Base-by-base conservation (phyloP, 2,888 invertebrate species). In the Galeruca laticollis region DNA sequence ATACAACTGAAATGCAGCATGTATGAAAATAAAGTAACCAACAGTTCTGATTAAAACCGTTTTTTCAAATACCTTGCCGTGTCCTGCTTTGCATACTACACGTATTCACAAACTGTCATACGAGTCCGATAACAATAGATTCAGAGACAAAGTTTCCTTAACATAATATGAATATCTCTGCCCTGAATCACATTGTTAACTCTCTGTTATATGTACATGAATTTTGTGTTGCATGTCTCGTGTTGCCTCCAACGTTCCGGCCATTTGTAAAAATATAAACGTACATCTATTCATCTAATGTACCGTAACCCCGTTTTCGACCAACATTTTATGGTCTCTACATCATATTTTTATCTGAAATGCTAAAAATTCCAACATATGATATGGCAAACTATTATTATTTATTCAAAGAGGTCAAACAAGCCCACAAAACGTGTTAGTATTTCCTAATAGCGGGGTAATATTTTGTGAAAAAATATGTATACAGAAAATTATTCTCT, bases 341-440 rank as follows among this genome's bases (percentile, higher is more conserved):
- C 37, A 59, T 65, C 65, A 65, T 65, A 65, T 66, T 66, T 66
- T 66, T 66, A 66, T 66, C 66, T 59, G 60, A 33, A 59, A 66
- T 21, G 59, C 37, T 66, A 66, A 66, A 60, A 59, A 66, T 66
- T 66, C 66, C 59, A 59, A 66, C 66, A 59, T 66, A 66, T 66
- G 59, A 59, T 51, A 66, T 60, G 66, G 66, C 59, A 66, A 66
- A 66, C 59, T 66, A 59, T 51, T 49, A 59, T 66, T 66, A 66
- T 59, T 59, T 66, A 66, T 66, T 60, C 59, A 66, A 66, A 66
- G 49, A 59, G 66, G 59, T 66, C 66, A 66, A 57, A 52, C 52
- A 21, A 52, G 26, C 0, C 52, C 21, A 33, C 56, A 35, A 31
- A 33, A 18, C 35, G 35, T 15, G 33, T 35, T 15, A 13, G 8